Evolutionary conservation across 1,140 invertebrate species (phyloP), one percentile per base, ranked within the genome.

Genomic region (Plodia interpunctella): DNA sequence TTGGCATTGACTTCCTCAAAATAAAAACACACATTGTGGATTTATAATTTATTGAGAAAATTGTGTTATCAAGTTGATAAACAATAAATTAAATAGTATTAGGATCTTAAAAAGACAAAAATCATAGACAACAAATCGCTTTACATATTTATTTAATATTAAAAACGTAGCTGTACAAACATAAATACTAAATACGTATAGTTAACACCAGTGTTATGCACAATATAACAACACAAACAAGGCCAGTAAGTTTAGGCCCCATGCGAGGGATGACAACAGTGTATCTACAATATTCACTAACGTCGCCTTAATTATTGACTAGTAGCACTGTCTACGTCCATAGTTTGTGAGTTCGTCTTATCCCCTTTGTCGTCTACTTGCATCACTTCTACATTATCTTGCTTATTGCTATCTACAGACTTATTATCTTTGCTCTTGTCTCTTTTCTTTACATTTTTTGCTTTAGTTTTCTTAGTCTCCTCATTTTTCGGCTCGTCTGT

Each of bases 381-480:
- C 83, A 87, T 88, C 28, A 68, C 59, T 66, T 85, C 80, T 59
- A 67, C 60, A 51, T 78, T 80, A 18, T 74, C 64, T 59, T 78
- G 71, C 35, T 73, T 80, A 69, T 68, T 72, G 52, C 55, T 75
- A 56, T 80, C 82, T 38, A 77, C 80, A 30, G 55, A 70, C 56
- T 78, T 79, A 49, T 87, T 88, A 66, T 90, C 87, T 78, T 90
- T 88, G 69, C 84, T 90, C 59, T 90, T 90, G 60, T 87, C 86
- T 10, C 83, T 76, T 74, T 87, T 87, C 67, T 89, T 88, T 30
- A 75, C 70, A 30, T 68, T 74, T 72, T 85, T 87, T 1, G 63
- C 63, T 19, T 81, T 80, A 56, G 82, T 11, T 79, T 71, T 55
- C 66, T 80, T 32, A 63, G 60, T 49, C 72, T 78, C 57, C 80